phyloP scores from a whole-genome alignment of 2,888 invertebrate species.

The Oligia strigilis region DNA sequence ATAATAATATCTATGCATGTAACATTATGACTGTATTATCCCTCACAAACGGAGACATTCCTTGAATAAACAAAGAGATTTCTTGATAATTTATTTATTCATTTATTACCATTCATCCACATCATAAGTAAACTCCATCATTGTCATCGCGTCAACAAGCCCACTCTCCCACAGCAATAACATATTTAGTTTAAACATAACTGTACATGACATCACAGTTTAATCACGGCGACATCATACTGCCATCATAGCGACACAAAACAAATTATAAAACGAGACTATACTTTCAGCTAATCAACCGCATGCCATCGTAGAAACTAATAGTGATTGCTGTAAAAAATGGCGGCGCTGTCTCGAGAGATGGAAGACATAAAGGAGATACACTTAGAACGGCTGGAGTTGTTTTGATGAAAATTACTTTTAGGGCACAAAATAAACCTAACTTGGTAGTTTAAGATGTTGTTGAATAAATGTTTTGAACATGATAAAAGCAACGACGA shows the following conservation, averaged over 20 bases:
- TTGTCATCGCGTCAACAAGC: background rate
- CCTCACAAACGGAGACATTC: background rate
- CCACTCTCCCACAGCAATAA: conserved; percentile 1
- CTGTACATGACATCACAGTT: conserved; percentile 33
- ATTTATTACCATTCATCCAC: background rate
- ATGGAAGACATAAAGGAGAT: conserved; percentile 17
- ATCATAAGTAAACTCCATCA: background rate
- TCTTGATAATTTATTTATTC: background rate
- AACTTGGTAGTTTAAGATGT: background rate
- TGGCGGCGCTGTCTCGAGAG: conserved; percentile 30
- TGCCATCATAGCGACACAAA: conserved; percentile 17
- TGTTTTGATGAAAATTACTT: background rate
- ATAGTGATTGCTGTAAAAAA: conserved; percentile 61
- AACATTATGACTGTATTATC: background rate
- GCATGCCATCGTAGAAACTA: conserved; percentile 63
- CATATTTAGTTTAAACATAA: conserved; percentile 26
- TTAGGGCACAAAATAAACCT: background rate
- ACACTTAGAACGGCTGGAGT: background rate
- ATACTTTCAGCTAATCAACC: conserved; percentile 54
- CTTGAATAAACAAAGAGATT: background rate
- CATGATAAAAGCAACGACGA: background rate
- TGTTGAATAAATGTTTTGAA: background rate
- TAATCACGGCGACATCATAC: conserved; percentile 41
- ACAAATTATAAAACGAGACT: conserved; percentile 52
- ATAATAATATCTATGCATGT: background rate